phyloP scores from a whole-genome alignment of 2,113 vertebrate genomes.

The Ctenomys sociabilis region DNA sequence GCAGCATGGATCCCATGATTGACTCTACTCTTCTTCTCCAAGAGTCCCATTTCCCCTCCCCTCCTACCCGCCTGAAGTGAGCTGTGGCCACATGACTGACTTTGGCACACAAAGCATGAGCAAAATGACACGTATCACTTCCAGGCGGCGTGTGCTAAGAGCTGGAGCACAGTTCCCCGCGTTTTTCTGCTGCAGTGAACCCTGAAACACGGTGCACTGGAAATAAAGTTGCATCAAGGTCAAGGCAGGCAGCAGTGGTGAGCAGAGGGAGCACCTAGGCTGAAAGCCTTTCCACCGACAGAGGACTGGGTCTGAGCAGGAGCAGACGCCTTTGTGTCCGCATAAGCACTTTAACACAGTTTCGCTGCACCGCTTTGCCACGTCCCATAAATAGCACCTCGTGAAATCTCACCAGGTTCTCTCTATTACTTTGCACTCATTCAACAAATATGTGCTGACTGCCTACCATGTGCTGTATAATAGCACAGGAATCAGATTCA shows the following conservation, averaged over 20 bases:
- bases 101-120: neutral
- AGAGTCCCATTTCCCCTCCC: neutral
- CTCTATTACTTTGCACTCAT: neutral
- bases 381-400: neutral
- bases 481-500: neutral
- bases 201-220: neutral
- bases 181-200: neutral
- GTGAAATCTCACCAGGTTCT: neutral
- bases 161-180: no score
- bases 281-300: neutral
- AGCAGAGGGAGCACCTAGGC: neutral
- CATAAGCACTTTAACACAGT: neutral
- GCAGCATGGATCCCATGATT: accelerated
- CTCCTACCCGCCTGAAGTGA: neutral
- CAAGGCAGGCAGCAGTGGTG: neutral
- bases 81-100: neutral
- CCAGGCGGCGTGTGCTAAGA: neutral
- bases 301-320: neutral
- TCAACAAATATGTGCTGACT: neutral
- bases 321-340: neutral
- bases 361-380: neutral
- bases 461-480: neutral
- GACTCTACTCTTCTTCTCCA: neutral
- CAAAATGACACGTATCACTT: neutral
- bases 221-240: neutral